A percentile compares a stretch with the other conserved stretches of the same genome.
Conservation (phyloP, 64 coral and sea anemone genomes). For the Porites australiensis region DNA sequence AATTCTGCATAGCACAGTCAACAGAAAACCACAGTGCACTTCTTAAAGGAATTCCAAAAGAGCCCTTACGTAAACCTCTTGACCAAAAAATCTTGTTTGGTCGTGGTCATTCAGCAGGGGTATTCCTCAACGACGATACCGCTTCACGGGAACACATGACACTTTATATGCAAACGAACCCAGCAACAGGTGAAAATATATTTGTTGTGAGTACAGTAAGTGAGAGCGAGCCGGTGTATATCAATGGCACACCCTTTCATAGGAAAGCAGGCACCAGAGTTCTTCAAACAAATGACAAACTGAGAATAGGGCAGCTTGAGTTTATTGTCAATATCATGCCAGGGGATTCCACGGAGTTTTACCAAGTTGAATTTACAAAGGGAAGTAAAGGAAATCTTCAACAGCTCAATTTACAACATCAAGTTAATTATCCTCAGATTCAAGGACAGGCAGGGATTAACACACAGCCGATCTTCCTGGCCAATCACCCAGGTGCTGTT, state of each 20-base stretch:
- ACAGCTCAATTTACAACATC: not conserved
- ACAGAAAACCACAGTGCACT: constrained; percentile 3
- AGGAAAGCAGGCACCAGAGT: not conserved
- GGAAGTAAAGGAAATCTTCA: not conserved
- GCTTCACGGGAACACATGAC: constrained; percentile 32
- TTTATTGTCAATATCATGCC: not conserved
- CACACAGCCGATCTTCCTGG: not conserved
- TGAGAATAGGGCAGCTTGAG: not conserved
- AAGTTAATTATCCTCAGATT: not conserved
- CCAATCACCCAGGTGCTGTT: constrained; percentile 22
- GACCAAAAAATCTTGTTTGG: constrained; percentile 22
- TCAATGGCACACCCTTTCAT: not conserved
- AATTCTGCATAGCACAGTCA: not conserved
- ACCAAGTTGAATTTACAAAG: constrained; percentile 15
- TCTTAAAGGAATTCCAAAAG: constrained; percentile 39
- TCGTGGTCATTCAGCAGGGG: not conserved
- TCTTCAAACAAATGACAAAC: constrained; percentile 21
- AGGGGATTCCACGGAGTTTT: not conserved
- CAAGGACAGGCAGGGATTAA: not conserved
- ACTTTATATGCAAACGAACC: constrained; percentile 9
- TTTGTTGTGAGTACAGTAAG: constrained; percentile 3
- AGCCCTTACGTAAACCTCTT: not conserved
- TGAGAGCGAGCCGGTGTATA: not conserved
- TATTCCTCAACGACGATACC: not conserved
- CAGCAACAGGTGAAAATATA: not conserved